Evolutionary conservation across 1,140 invertebrate genomes (phyloP).

Genomic region (Platyscapa corneri): DNA sequence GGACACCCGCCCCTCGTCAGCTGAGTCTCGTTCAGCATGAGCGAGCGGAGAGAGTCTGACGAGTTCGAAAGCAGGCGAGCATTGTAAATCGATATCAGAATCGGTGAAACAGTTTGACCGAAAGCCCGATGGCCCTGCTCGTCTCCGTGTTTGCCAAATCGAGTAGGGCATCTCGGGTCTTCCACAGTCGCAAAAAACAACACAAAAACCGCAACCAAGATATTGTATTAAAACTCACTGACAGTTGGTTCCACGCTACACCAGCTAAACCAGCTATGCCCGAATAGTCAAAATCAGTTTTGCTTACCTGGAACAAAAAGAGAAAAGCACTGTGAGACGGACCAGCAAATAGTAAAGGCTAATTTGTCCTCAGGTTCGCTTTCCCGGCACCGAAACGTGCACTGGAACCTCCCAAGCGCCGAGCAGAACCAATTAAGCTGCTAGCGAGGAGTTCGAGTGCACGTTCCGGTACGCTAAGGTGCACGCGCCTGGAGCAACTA

Average conservation of each 20-base stretch:
- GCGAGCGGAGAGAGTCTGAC: too few species aligned
- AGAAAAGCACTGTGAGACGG: not conserved
- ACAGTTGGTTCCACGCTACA: not conserved
- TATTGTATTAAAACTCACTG: constrained; percentile 19
- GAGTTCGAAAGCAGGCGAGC: too few species aligned
- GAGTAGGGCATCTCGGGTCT: too few species aligned
- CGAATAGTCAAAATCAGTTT: not conserved
- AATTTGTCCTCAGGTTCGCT: not conserved
- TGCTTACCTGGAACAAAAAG: constrained; percentile 42
- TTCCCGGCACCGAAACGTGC: not conserved
- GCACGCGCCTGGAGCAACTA: not conserved
- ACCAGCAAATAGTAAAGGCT: not conserved
- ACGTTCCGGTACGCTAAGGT: not conserved
- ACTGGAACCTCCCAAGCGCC: not conserved
- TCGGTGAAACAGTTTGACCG: too few species aligned
- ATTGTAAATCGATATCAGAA: too few species aligned
- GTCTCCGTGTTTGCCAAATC: too few species aligned
- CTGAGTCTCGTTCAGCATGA: too few species aligned
- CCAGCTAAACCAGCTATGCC: too few species aligned
- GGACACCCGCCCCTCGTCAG: too few species aligned
- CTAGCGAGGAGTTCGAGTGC: not conserved
- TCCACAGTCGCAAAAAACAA: too few species aligned
- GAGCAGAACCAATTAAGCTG: not conserved
- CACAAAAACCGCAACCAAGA: too few species aligned
- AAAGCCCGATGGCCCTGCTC: too few species aligned